A percentile compares a stretch with the other conserved stretches of the same genome.
Conservation (phyloP, 2,797 vertebrate species). For the Kryptolebias ocellatus region DNA sequence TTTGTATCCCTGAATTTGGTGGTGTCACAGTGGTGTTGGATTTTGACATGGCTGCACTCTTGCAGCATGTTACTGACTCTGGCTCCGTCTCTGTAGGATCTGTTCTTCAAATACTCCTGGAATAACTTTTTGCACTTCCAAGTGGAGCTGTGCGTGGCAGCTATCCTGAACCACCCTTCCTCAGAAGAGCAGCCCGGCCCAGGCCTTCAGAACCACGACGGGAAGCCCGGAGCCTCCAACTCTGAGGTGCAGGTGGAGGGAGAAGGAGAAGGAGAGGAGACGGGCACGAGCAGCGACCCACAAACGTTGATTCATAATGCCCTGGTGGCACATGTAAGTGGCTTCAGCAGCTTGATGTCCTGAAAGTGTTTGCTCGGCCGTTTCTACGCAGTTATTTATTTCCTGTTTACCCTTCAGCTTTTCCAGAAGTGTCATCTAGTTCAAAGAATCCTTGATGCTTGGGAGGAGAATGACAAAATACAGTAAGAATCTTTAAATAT, state of each 20-base stretch:
- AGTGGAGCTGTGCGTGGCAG: slow-evolving; percentile 95
- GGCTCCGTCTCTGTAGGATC: slow-evolving; percentile 82
- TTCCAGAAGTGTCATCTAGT: slow-evolving; percentile 95
- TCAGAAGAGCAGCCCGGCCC: slow-evolving; percentile 72
- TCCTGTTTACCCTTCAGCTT: slow-evolving; percentile 79
- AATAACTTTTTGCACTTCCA: slow-evolving; percentile 99
- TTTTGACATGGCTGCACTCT: neutral
- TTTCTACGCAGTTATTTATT: neutral
- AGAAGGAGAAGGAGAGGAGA: slow-evolving; percentile 30
- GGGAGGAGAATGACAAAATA: slow-evolving; percentile 96
- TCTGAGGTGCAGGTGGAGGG: slow-evolving; percentile 64
- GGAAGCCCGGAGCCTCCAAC: slow-evolving; percentile 44
- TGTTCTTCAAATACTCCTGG: slow-evolving; percentile 99
- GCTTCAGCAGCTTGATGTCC: neutral
- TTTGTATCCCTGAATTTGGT: too few species aligned
- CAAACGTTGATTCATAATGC: slow-evolving; percentile 76
- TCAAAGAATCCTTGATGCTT: slow-evolving; percentile 95
- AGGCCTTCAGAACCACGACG: slow-evolving; percentile 79
- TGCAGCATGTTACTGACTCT: neutral
- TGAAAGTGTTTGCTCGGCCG: neutral
- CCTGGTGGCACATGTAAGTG: slow-evolving; percentile 91
- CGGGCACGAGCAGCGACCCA: slow-evolving; percentile 39
- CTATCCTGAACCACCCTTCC: slow-evolving; percentile 89
- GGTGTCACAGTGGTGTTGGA: too few species aligned
- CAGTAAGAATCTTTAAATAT: slow-evolving; percentile 84